Base-by-base conservation (phyloP, 64 coral and sea anemone genomes). In the Hydrozoanthus tunicans region DNA sequence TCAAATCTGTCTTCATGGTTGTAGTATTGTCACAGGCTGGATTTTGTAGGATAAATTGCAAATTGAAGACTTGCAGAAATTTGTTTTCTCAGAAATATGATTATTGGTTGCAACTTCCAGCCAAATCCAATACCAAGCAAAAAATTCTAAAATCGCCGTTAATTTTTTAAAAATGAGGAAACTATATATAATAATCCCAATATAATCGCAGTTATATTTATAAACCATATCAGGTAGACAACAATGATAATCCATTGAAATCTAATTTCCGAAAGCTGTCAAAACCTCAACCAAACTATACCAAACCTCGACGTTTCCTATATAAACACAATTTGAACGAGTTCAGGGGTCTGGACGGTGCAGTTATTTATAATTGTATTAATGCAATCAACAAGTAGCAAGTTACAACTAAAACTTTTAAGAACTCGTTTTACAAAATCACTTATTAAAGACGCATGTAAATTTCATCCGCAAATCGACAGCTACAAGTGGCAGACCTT, bases 241-340 rank as follows among this genome's bases (percentile, higher is more conserved):
- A 24, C 84, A 88, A 88, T 88, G 73, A 69, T 88, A 88, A 88
- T 88, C 84, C 69, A 88, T 73, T 88, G 59, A 88, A 74, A 88
- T 72, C 27, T 59, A 86, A 73, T 58, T 58, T 59, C 25, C 17
- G 12, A 71, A 14, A 53, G 27, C 15, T 56, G 6, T 73, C 83
- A 73, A 27, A 70, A 68, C 25, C 15, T 25, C 8, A 8, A 69
- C 53, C 8, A 52, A 20, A 5, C 53, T 12, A 72, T 55, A 12
- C 26, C 68, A 59, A 59, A 73, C 9, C 51, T 52, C 43, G 0
- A 54, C 8, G 52, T 65, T 7, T 25, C 6, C 17, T 53, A 70
- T 56, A 5, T 12, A 23, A 58, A 53, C 7, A 71, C 26, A 66
- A 56, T 53, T 56, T 86, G 66, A 72, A 57, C 10, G 56, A 11